Evolutionary conservation across 1,140 invertebrate species (phyloP), one percentile per base, ranked within the genome.

Genomic region (Trichonephila inaurata): DNA sequence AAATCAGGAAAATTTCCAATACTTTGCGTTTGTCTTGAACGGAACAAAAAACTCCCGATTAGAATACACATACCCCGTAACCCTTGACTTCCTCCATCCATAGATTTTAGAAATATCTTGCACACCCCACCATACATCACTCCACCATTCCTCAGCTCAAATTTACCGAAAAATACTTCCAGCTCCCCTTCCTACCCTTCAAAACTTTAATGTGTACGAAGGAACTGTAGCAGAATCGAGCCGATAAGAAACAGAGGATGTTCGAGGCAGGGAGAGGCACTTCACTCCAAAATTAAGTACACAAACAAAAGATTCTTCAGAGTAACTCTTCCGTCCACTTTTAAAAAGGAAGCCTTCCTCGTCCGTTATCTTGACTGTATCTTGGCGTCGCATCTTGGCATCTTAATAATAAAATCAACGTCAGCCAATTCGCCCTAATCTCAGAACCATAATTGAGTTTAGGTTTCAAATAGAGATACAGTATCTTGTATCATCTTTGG

Each of bases 361-460:
- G 28, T 72, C 40, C 62, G 33, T 33, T 69, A 72, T 40, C 62
- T 69, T 69, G 66, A 58, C 66, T 44, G 19, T 51, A 69, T 89
- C 66, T 69, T 21, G 18, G 40, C 21, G 33, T 19, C 16, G 21
- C 62, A 89, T 81, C 69, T 24, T 8, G 58, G 72, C 44, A 12
- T 81, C 51, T 44, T 16, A 33, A 90, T 90, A 61, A n/a, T n/a
- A n/a, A n/a, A 81, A 90, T 58, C 72, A 77, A 90, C 66, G 72
- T 77, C 72, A 77, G 33, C 24, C 72, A 77, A 77, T 77, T 77
- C 72, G 33, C 72, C 72, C 14, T 77, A 77, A 77, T 77, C 72
- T 77, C 16, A 77, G 72, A 77, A 77, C 72, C 72, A 77, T 92
- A 92, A 92, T 92, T 92, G 90, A 44, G 62, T 89, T 92, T 92